Evolutionary conservation across 2,888 invertebrate genomes (phyloP).

Genomic region (Apodemia zela): DNA sequence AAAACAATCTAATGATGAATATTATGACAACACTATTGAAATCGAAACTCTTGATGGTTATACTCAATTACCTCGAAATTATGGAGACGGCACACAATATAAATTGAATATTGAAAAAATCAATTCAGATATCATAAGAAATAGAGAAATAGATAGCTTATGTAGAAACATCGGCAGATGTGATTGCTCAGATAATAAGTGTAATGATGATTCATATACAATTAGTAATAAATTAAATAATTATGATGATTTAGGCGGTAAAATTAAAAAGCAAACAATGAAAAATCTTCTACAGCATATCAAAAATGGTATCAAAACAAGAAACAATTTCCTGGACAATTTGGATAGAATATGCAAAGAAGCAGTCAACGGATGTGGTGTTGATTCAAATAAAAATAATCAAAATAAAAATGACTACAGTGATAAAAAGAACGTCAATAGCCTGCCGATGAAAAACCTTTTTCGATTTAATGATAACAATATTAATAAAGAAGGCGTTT

Average conservation of each 20-base stretch:
- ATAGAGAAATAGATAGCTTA: slow-evolving; percentile 22
- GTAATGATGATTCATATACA: slow-evolving; percentile 18
- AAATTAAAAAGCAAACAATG: neutral
- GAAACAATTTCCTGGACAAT: neutral
- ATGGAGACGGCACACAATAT: too few relatives aligned
- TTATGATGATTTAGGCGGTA: too few relatives aligned
- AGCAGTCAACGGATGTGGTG: neutral
- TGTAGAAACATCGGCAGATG: slow-evolving; percentile 32
- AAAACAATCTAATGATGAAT: neutral
- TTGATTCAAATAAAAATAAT: neutral
- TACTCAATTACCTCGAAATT: neutral
- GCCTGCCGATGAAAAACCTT: neutral
- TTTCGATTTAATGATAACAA: neutral
- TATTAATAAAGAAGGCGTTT: neutral
- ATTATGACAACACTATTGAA: neutral
- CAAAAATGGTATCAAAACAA: neutral
- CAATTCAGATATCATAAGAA: neutral
- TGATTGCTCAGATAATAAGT: slow-evolving; percentile 28
- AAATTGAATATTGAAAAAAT: too few relatives aligned
- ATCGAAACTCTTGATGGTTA: neutral
- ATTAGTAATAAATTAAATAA: neutral
- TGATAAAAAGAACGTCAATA: neutral
- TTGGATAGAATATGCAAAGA: neutral
- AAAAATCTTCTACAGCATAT: neutral
- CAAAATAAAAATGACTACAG: neutral